Percentiles rank a stretch among this genome's conserved stretches.
phyloP scores from a whole-genome alignment of 2,797 vertebrate genomes.

The Catostomus latipinnis region DNA sequence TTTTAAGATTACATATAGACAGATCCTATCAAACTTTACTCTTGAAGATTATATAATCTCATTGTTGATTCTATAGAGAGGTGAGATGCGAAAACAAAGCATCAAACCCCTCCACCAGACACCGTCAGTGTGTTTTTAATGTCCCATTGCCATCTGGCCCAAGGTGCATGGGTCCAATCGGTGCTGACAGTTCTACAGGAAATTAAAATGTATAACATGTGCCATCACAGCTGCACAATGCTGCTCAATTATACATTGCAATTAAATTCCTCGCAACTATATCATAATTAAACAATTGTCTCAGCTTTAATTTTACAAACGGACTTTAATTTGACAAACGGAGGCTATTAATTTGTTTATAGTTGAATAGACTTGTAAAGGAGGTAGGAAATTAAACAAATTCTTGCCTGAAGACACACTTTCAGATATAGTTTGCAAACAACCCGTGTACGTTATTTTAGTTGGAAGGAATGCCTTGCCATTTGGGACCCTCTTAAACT shows the following conservation, averaged over 20 bases:
- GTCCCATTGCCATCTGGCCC: conserved; percentile 19
- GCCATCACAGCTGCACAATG: conserved; percentile 51
- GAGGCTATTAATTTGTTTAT: neutral
- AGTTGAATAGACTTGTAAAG: conserved; percentile 7
- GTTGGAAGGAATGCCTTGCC: neutral
- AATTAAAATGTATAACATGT: conserved; percentile 60
- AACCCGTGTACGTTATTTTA: neutral
- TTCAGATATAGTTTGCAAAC: conserved; percentile 20
- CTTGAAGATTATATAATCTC: neutral
- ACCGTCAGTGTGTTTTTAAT: conserved; percentile 7
- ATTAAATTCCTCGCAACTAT: too few species aligned
- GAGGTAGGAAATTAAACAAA: conserved; percentile 15
- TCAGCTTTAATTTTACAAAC: too few species aligned
- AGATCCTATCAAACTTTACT: neutral
- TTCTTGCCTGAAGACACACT: conserved; percentile 25
- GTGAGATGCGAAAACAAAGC: neutral
- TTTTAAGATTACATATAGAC: neutral
- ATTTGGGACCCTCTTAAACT: conserved; percentile 14
- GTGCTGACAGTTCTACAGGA: conserved; percentile 56
- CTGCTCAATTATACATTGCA: neutral
- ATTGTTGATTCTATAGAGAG: neutral
- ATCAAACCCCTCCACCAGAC: neutral
- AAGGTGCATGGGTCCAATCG: conserved; percentile 2
- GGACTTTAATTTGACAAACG: neutral
- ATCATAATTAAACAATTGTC: too few species aligned